Evolutionary conservation across 1,140 invertebrate genomes (phyloP), one percentile per base, ranked within the genome.

Genomic region (Drosophila pachea): DNA sequence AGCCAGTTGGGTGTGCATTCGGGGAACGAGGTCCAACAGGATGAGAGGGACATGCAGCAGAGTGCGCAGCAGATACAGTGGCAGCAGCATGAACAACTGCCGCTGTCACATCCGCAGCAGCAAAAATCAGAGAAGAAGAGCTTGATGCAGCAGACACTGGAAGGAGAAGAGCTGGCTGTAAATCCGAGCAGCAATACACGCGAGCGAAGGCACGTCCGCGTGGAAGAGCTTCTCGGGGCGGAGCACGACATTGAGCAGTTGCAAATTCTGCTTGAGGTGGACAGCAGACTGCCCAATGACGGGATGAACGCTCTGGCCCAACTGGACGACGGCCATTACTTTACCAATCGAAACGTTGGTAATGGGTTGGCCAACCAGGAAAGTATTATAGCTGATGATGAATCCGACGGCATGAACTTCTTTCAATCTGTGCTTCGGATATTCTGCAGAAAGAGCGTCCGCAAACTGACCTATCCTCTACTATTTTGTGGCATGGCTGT

Each of bases 401-500:
- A 49, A 11, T 32, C 6, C 7, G 4, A 16, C 4, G 33, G n/a
- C 7, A 50, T 47, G 31, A 31, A 42, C 22, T 12, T 73, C 58
- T 12, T 54, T 12, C 48, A 67, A 11, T 53, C 63, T 6, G 8
- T 78, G 35, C 9, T 75, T 9, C n/a, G 62, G 11, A 60, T 67
- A 4, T 5, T 82, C 9, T 40, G 43, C 50, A 36, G 56, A 42
- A 55, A 61, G 9, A 7, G 31, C 6, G 53, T 60, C 4, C 64
- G 60, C 53, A 75, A 67, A 32, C 33, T 81, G 29, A 62, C 62
- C 54, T 61, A 58, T 48, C 77, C 78, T 7, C 9, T 83, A 47
- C 49, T 83, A 22, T 62, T 83, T 11, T 83, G 78, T 53, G 68
- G 75, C 65, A 16, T 83, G 50, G 75, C 78, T 38, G 54, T 69